Evolutionary conservation across 2,797 vertebrate genomes (phyloP).

Genomic region (Trachurus trachurus): DNA sequence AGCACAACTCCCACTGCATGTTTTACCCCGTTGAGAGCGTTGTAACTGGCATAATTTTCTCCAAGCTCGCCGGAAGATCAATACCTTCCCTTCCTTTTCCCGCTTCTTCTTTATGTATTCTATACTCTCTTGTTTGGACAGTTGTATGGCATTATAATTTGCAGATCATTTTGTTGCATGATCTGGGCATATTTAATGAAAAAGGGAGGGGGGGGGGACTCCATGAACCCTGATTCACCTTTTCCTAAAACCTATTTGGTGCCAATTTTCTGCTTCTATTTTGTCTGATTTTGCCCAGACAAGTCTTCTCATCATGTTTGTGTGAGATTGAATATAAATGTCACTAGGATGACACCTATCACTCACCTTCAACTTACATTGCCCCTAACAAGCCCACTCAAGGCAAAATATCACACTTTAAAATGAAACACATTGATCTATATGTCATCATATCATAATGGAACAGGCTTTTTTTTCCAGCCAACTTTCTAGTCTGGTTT

Average conservation of each 20-base stretch:
- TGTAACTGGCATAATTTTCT: not conserved
- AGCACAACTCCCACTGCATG: not conserved
- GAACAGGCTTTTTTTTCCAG: not conserved
- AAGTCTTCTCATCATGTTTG: not conserved
- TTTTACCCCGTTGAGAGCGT: not conserved
- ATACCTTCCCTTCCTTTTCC: not conserved
- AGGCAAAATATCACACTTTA: constrained; percentile 20
- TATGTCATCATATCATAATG: not conserved
- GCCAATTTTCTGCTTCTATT: not conserved
- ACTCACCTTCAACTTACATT: not conserved
- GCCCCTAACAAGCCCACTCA: constrained; percentile 23
- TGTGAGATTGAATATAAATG: constrained; percentile 11
- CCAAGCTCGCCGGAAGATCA: not conserved
- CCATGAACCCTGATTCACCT: not conserved
- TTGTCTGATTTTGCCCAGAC: not conserved
- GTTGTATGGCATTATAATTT: not conserved
- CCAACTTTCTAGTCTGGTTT: not conserved
- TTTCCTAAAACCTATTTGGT: not conserved
- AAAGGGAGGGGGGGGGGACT: not conserved
- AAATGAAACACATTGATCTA: constrained; percentile 2
- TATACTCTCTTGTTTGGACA: too few relatives aligned
- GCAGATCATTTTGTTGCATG: not conserved
- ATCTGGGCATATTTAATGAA: not conserved
- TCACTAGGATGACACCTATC: constrained; percentile 23
- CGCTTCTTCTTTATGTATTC: not conserved